Conservation (phyloP, 2,797 vertebrate genomes). For the Megalops cyprinoides region DNA sequence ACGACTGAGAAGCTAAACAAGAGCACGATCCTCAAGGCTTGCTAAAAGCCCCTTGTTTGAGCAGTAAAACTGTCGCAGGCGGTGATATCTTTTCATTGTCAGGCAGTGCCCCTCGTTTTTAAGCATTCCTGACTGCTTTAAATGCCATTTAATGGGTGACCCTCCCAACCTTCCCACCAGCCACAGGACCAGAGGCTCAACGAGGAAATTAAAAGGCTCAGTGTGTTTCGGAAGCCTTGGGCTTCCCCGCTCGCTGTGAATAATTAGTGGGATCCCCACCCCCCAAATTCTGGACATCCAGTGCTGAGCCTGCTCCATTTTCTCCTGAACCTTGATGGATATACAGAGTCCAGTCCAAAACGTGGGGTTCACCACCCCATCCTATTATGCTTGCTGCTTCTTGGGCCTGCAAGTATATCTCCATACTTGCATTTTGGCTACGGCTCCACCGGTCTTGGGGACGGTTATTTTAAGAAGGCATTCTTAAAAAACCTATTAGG, state of each 20-base stretch:
- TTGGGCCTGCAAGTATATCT: not conserved
- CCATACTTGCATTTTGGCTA: not conserved
- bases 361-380: not conserved
- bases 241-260: constrained; percentile 27
- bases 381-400: not conserved
- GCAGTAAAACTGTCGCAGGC: constrained; percentile 50
- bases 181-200: constrained; percentile 42
- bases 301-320: constrained; percentile 30
- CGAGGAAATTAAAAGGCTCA: constrained; percentile 45
- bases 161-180: constrained; percentile 37
- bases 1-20: constrained; percentile 42
- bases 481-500: not conserved
- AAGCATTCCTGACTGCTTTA: constrained; percentile 45
- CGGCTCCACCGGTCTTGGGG: not conserved
- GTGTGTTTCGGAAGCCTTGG: constrained; percentile 32
- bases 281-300: constrained; percentile 33
- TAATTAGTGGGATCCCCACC: constrained; percentile 27
- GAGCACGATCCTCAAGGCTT: constrained; percentile 27
- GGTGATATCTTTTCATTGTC: constrained; percentile 37
- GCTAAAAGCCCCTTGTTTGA: constrained; percentile 43
- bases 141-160: constrained; percentile 46
- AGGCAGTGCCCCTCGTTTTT: constrained; percentile 34
- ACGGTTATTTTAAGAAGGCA: no score
- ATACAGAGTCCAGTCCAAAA: not conserved
- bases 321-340: not conserved